phyloP scores from a whole-genome alignment of 2,797 vertebrate genomes.

The Amazona finschi region DNA sequence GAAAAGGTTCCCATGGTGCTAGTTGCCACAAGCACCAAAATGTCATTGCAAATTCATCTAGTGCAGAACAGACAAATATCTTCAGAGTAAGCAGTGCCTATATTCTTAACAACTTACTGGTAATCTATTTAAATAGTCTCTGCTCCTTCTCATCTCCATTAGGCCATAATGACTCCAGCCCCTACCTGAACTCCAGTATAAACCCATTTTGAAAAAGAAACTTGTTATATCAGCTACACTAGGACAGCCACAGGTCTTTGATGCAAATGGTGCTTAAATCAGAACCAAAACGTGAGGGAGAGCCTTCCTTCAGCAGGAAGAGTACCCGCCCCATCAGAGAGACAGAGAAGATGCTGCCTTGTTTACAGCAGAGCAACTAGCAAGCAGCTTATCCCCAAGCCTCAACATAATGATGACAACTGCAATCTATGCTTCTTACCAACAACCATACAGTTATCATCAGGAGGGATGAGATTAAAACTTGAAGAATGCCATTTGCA shows the following conservation, averaged over 20 bases:
- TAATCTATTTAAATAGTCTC: not conserved
- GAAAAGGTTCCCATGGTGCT: not conserved
- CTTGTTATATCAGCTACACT: not conserved
- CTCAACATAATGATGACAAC: not conserved
- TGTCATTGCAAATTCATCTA: not conserved
- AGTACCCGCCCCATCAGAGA: not conserved
- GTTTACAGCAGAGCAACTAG: not conserved
- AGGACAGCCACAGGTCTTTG: not conserved
- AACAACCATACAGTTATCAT: not conserved
- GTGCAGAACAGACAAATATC: not conserved
- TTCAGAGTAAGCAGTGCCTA: not conserved
- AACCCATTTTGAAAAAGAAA: not conserved
- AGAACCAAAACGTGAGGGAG: not conserved
- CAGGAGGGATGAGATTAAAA: not conserved
- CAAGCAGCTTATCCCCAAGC: not conserved
- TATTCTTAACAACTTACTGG: not conserved
- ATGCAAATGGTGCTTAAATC: not conserved
- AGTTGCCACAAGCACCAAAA: not conserved
- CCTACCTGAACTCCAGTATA: not conserved
- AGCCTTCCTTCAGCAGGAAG: not conserved
- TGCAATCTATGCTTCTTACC: not conserved
- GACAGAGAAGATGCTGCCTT: not conserved
- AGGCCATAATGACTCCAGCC: not conserved
- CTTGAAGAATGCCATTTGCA: not conserved
- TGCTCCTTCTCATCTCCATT: not conserved